Conservation (phyloP, 2,888 invertebrate species). For the Alviniconcha strummeri region DNA sequence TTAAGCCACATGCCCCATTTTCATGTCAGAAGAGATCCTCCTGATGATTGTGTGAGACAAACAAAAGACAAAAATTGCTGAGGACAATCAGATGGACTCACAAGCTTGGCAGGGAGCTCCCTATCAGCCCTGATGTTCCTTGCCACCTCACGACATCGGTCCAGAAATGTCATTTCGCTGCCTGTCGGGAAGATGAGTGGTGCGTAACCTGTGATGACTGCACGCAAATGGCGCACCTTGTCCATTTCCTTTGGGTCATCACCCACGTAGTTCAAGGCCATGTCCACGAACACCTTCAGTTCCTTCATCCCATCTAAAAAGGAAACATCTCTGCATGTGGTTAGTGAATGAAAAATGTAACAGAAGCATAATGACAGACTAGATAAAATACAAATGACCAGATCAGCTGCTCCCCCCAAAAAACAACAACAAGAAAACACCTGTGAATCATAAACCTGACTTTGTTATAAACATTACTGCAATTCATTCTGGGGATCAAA, state of each 20-base stretch:
- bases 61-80: neutral
- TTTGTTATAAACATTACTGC: no score
- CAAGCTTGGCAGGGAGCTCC: slow-evolving; percentile 51
- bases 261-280: slow-evolving; percentile 63
- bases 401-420: no score
- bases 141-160: slow-evolving; percentile 49
- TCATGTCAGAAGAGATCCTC: no score
- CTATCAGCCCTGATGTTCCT: slow-evolving; percentile 44
- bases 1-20: no score
- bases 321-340: no score
- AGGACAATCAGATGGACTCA: slow-evolving; percentile 33
- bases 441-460: no score
- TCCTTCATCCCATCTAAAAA: slow-evolving; percentile 48
- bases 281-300: slow-evolving; percentile 61
- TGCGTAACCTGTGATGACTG: slow-evolving; percentile 66
- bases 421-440: no score
- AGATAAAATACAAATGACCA: no score
- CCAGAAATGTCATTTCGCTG: slow-evolving; percentile 45
- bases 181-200: slow-evolving; percentile 48
- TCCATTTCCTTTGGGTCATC: slow-evolving; percentile 62
- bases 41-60: no score
- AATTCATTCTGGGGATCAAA: no score
- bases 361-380: no score
- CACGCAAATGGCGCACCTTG: slow-evolving; percentile 62
- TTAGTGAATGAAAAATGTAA: no score